phyloP scores from a whole-genome alignment of 2,888 invertebrate species.

The Exephanes ischioxanthus region DNA sequence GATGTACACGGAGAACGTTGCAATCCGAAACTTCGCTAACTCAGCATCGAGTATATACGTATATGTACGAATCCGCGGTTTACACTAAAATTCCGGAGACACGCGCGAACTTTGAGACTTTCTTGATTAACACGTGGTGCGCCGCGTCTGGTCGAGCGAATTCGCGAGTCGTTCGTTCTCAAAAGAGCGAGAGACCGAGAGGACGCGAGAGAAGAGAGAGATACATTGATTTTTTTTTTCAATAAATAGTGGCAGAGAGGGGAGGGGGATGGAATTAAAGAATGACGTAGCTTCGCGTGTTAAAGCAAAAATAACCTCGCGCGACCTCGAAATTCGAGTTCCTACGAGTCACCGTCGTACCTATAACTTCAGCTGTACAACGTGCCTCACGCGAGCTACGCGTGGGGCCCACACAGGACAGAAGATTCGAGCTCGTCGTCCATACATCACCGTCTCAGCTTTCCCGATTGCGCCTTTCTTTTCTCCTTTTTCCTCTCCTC shows the following conservation, averaged over 20 bases:
- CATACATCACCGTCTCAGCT: constrained; percentile 17
- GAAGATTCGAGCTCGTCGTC: constrained; percentile 7
- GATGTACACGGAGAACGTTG: background rate
- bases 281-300: constrained; percentile 65
- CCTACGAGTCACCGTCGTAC: constrained; percentile 51
- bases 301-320: constrained; percentile 72
- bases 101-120: constrained; percentile 9
- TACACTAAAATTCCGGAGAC: constrained; percentile 7
- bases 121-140: constrained; percentile 12
- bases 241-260: constrained; percentile 16
- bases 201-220: background rate
- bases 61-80: background rate
- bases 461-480: constrained; percentile 7
- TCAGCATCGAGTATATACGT: background rate
- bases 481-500: background rate
- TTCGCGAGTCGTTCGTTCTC: background rate
- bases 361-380: background rate
- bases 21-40: constrained; percentile 32
- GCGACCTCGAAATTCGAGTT: constrained; percentile 73
- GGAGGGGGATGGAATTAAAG: background rate
- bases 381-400: constrained; percentile 28
- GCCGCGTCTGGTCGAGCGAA: background rate
- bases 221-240: background rate
- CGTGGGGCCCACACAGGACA: constrained; percentile 21
- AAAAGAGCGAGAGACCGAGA: constrained; percentile 4